These are phyloP conservation scores for Branchipolynoe longqiensis DNA, from an alignment of 2,888 invertebrate species.

Conservation along the genomic window DNA sequence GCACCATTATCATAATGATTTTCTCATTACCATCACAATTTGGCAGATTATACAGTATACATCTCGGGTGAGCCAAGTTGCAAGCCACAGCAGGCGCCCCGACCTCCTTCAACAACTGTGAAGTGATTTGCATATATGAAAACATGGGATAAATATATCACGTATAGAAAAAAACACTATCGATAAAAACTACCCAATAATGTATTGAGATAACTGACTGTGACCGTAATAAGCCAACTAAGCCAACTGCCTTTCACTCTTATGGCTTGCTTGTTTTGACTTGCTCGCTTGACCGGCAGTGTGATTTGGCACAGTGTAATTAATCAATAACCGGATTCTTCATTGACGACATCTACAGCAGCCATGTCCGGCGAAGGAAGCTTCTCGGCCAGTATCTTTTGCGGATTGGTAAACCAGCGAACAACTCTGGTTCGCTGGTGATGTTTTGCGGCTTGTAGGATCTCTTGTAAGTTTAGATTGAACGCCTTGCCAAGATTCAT, in stretches of 20 bases:
- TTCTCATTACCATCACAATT: conserved; percentile 42
- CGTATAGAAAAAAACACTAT: conserved; percentile 53
- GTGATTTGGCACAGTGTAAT: conserved; percentile 39
- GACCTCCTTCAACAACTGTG: conserved; percentile 51
- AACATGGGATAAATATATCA: conserved; percentile 55
- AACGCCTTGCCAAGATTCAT: neutral
- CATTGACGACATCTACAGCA: neutral
- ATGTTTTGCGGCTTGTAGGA: neutral
- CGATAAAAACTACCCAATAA: conserved; percentile 55
- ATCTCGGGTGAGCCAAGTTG: conserved; percentile 49
- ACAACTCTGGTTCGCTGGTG: neutral
- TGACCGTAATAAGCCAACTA: conserved; percentile 23
- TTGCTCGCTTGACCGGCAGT: conserved; percentile 39
- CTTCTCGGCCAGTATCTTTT: neutral
- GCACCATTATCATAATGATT: conserved; percentile 21
- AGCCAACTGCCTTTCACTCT: conserved; percentile 4
- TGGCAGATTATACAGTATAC: conserved; percentile 35
- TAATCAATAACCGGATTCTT: conserved; percentile 6
- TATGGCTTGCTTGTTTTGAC: neutral
- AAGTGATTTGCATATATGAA: conserved; percentile 56
- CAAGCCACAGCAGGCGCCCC: conserved; percentile 25
- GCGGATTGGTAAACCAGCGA: neutral
- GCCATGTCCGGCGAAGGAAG: neutral
- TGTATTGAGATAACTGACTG: conserved; percentile 48
- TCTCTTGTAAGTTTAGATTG: neutral